Conservation (phyloP, 2,113 vertebrate species). For the Sialia sialis region DNA sequence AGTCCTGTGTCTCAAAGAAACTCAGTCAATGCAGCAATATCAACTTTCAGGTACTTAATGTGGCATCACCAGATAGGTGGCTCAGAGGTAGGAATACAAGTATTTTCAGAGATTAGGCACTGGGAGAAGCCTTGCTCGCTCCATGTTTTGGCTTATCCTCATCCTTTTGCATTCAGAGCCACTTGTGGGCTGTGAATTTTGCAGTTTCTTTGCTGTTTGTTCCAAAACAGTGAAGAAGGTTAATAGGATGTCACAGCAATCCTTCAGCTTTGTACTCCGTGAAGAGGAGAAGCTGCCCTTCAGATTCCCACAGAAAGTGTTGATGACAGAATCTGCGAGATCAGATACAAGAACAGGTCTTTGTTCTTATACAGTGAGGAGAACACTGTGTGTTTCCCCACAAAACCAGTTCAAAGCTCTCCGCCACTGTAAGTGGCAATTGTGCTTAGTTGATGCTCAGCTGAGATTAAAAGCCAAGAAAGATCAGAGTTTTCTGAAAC, state of each 20-base stretch:
- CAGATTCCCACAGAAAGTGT: not conserved
- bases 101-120: not conserved
- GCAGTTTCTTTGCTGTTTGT: not conserved
- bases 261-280: not conserved
- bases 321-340: not conserved
- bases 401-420: not conserved
- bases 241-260: not conserved
- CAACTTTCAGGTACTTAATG: not conserved
- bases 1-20: not conserved
- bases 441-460: not conserved
- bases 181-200: accelerated
- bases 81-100: not conserved
- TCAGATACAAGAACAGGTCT: not conserved
- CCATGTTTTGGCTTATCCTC: not conserved
- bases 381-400: not conserved
- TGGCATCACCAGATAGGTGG: not conserved
- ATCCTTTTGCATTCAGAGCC: not conserved
- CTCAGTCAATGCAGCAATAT: not conserved
- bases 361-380: not conserved
- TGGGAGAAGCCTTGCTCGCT: not conserved
- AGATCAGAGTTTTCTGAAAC: not conserved
- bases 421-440: not conserved
- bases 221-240: not conserved
- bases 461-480: not conserved
- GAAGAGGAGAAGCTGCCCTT: not conserved